Evolutionary conservation across 2,888 invertebrate genomes (phyloP).

Genomic region (Tortricodes alternella): DNA sequence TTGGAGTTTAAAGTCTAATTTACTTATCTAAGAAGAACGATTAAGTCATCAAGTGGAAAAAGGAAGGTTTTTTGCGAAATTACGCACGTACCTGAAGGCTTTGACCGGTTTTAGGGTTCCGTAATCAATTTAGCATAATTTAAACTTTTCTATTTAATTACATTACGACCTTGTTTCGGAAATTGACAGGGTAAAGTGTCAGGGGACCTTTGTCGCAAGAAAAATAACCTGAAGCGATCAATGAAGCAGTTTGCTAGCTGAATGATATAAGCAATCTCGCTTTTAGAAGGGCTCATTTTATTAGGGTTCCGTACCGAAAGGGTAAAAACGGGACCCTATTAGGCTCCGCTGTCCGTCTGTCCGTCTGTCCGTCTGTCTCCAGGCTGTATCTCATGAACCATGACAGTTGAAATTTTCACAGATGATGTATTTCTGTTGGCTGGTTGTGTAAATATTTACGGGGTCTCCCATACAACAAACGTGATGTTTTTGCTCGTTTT

Average conservation of each 20-base stretch:
- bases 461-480: too few relatives aligned
- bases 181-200: not conserved
- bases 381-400: too few relatives aligned
- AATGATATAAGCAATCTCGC: not conserved
- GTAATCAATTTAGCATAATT: conserved; percentile 15
- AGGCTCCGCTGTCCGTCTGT: too few relatives aligned
- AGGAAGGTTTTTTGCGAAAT: conserved; percentile 36
- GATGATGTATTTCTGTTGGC: too few relatives aligned
- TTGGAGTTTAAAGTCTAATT: conserved; percentile 10
- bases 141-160: conserved; percentile 7
- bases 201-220: not conserved
- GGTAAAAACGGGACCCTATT: too few relatives aligned
- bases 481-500: too few relatives aligned
- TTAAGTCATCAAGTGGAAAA: conserved; percentile 34
- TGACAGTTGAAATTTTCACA: too few relatives aligned
- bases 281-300: too few relatives aligned
- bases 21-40: conserved; percentile 32
- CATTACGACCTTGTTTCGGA: not conserved
- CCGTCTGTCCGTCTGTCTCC: too few relatives aligned
- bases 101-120: not conserved
- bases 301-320: too few relatives aligned
- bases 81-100: conserved; percentile 21
- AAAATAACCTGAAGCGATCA: not conserved
- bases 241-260: not conserved
- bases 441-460: too few relatives aligned